Percentiles rank a stretch among this genome's conserved stretches.
Evolutionary conservation across 2,113 vertebrate species (phyloP).

Genomic region (Varanus salvator): DNA sequence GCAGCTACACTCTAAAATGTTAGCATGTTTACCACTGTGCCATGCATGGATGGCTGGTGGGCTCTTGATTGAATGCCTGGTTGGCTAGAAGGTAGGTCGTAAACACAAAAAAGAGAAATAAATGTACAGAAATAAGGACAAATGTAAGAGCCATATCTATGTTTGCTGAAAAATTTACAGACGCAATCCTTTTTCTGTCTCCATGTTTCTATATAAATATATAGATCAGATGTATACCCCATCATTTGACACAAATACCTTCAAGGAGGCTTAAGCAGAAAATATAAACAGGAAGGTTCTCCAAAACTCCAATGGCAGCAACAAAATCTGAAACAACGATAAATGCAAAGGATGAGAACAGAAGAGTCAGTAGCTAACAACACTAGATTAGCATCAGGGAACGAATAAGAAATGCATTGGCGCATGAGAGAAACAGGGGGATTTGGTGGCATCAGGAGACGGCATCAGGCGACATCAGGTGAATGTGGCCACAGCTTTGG

Average conservation of each 20-base stretch:
- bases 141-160: background rate
- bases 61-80: background rate
- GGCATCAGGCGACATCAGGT: background rate
- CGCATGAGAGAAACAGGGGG: background rate
- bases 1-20: background rate
- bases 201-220: no score
- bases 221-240: no score
- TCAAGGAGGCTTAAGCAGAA: background rate
- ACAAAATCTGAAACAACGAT: background rate
- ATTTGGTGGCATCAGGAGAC: background rate
- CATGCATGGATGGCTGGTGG: background rate
- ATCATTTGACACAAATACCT: background rate
- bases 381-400: background rate
- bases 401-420: background rate
- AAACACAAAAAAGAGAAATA: background rate
- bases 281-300: no score
- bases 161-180: background rate
- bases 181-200: background rate
- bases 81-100: background rate
- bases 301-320: background rate
- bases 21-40: background rate
- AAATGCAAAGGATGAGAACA: background rate
- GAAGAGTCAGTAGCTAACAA: background rate
- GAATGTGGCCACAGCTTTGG: background rate
- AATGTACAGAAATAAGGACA: background rate